Evolutionary conservation across 2,113 vertebrate species (phyloP).

Genomic region (Beaufortia kweichowensis): DNA sequence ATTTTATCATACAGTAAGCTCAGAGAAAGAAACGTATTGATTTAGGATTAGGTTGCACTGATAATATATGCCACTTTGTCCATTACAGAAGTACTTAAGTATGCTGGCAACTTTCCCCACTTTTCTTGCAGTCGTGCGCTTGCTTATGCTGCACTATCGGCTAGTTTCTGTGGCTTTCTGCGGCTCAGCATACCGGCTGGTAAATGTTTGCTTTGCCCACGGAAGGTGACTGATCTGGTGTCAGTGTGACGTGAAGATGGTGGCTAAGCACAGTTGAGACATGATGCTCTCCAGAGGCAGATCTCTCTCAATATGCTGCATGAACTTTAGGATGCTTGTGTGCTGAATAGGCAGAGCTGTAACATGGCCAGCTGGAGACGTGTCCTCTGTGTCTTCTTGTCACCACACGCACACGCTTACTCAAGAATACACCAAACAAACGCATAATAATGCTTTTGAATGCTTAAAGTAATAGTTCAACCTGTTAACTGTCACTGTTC

Average conservation of each 20-base stretch:
- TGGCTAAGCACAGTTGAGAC: conserved; percentile 42
- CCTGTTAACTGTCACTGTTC: too few species aligned
- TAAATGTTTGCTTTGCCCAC: conserved; percentile 38
- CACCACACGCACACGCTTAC: conserved; percentile 9
- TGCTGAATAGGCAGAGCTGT: conserved; percentile 48
- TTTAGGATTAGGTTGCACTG: conserved; percentile 24
- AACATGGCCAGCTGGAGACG: conserved; percentile 28
- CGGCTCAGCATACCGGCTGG: conserved; percentile 46
- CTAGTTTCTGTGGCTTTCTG: conserved; percentile 35
- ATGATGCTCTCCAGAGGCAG: conserved; percentile 43
- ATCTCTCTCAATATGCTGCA: conserved; percentile 34
- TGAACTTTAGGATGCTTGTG: conserved; percentile 25
- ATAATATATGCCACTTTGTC: conserved; percentile 46
- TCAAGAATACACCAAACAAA: conserved; percentile 9
- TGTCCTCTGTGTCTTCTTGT: conserved; percentile 8
- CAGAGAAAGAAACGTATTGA: conserved; percentile 6
- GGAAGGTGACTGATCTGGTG: conserved; percentile 54
- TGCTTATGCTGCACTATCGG: conserved; percentile 46
- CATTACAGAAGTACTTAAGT: conserved; percentile 37
- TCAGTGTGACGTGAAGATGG: conserved; percentile 44
- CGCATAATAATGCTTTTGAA: conserved; percentile 13
- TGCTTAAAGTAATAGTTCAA: background rate
- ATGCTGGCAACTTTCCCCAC: conserved; percentile 35
- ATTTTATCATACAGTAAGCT: conserved; percentile 1
- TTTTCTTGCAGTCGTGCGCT: conserved; percentile 31